These are phyloP conservation scores for Drosophila paranaensis DNA, from an alignment of 2,888 invertebrate species.

Conservation along the genomic window DNA sequence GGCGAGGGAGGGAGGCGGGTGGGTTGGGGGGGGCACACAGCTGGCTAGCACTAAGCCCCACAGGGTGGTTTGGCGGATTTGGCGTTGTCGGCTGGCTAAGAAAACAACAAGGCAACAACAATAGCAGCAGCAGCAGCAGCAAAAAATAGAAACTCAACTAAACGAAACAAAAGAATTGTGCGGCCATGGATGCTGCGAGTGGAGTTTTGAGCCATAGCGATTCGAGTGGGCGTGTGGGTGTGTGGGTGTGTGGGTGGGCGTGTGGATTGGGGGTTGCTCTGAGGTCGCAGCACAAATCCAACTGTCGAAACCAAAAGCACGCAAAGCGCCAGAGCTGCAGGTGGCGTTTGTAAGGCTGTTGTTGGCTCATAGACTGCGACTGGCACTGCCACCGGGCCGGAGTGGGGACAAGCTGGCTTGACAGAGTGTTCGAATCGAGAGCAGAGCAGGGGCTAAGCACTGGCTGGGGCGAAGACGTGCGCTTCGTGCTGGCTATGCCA, in stretches of 20 bases:
- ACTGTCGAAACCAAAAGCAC: slow-evolving; percentile 83
- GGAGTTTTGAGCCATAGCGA: slow-evolving; percentile 7
- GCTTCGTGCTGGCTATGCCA: slow-evolving; percentile 64
- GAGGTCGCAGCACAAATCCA: slow-evolving; percentile 80
- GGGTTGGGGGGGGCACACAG: slow-evolving; percentile 1
- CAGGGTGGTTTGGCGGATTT: slow-evolving; percentile 76
- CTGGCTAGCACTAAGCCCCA: slow-evolving; percentile 52
- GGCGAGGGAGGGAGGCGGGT: background rate
- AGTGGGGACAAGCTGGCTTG: slow-evolving; percentile 27
- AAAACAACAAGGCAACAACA: slow-evolving; percentile 69
- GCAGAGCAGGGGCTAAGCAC: slow-evolving; percentile 2
- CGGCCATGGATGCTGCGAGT: slow-evolving; percentile 51
- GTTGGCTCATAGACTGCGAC: slow-evolving; percentile 16
- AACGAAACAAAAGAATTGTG: slow-evolving; percentile 73
- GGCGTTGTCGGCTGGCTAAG: slow-evolving; percentile 76
- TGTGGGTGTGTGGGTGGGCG: slow-evolving; percentile 19
- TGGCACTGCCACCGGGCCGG: background rate
- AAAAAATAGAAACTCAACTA: slow-evolving; percentile 54
- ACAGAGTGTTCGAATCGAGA: slow-evolving; percentile 48
- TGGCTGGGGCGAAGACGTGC: slow-evolving; percentile 22
- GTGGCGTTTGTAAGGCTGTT: slow-evolving; percentile 73
- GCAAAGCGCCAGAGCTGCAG: slow-evolving; percentile 75
- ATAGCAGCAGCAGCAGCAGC: slow-evolving; percentile 7
- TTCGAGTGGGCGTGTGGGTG: background rate
- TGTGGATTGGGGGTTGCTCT: slow-evolving; percentile 58